These are phyloP conservation scores for Rhabdomys dilectus DNA, from an alignment of 2,113 vertebrate genomes.

Conservation along the genomic window DNA sequence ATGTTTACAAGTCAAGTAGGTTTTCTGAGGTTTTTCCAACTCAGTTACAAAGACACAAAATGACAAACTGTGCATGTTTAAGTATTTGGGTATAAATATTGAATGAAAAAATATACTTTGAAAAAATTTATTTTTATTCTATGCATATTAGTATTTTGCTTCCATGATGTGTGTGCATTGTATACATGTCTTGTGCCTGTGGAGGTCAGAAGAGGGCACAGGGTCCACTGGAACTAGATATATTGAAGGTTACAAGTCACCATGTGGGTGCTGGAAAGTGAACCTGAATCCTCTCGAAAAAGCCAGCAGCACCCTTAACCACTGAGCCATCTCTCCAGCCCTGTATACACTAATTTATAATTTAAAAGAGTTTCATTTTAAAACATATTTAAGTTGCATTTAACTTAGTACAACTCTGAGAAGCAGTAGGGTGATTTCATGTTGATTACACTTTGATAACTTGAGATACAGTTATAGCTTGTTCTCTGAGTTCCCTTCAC, in stretches of 20 bases:
- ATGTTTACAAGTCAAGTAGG: neutral
- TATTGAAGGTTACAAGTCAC: neutral
- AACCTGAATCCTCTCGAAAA: neutral
- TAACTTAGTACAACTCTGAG: slow-evolving; percentile 58
- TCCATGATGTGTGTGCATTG: neutral
- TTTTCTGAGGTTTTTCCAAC: neutral
- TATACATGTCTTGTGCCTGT: neutral
- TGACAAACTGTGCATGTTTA: neutral
- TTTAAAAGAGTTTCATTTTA: slow-evolving; percentile 13
- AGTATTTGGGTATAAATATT: neutral
- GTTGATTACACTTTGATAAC: slow-evolving; percentile 77
- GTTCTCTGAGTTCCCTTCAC: slow-evolving; percentile 55
- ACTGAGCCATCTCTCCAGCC: neutral
- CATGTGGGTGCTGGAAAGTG: neutral
- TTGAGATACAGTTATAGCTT: slow-evolving; percentile 74
- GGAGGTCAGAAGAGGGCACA: neutral
- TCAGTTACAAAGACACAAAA: neutral
- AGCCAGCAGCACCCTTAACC: neutral
- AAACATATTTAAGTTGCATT: too few species aligned
- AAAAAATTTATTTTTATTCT: neutral
- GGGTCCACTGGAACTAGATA: neutral
- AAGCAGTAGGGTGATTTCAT: slow-evolving; percentile 81
- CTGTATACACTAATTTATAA: neutral
- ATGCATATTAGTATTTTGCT: neutral
- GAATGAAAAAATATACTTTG: neutral